phyloP scores from a whole-genome alignment of 2,797 vertebrate genomes.

The Numenius phaeopus region DNA sequence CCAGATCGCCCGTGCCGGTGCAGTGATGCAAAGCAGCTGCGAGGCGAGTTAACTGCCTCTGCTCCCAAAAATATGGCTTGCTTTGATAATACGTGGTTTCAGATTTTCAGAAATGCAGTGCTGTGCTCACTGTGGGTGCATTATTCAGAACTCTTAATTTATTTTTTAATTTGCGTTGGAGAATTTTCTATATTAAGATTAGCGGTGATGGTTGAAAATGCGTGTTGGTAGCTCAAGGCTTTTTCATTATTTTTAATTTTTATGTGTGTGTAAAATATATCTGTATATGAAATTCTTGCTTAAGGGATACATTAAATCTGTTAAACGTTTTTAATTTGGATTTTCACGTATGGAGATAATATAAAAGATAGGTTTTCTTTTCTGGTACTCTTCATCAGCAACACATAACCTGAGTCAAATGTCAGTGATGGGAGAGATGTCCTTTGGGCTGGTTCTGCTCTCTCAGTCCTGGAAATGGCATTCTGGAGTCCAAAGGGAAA shows the following conservation, averaged over 20 bases:
- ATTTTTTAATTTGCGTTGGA: neutral
- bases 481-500: neutral
- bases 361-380: neutral
- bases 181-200: neutral
- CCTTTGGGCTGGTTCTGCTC: neutral
- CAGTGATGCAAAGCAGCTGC: constrained; percentile 42
- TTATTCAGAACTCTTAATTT: neutral
- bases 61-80: neutral
- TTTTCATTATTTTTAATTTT: neutral
- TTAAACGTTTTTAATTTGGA: neutral
- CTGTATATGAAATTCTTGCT: neutral
- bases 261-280: neutral
- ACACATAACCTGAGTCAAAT: neutral
- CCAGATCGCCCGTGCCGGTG: neutral
- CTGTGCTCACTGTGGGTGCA: neutral
- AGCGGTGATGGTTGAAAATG: neutral
- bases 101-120: neutral
- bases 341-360: neutral
- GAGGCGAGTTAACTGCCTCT: neutral
- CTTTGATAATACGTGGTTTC: neutral
- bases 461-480: neutral
- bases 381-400: neutral
- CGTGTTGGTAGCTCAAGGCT: neutral
- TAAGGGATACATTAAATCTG: neutral
- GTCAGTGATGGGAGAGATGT: neutral